Evolutionary conservation across 2,797 vertebrate species (phyloP).

Genomic region (Jordanella pulchra): DNA sequence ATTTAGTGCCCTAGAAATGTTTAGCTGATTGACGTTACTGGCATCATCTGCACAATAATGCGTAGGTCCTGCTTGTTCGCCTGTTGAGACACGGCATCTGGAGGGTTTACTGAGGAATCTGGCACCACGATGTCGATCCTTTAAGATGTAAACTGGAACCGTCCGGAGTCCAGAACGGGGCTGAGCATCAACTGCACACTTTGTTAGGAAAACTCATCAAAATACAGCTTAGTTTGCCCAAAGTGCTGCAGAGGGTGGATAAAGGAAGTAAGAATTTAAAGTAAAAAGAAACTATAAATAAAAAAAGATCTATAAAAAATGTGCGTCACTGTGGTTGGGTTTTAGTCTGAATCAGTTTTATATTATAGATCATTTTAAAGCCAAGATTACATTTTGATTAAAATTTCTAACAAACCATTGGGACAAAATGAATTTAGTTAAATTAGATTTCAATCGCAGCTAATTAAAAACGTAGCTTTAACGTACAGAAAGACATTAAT

Average conservation of each 20-base stretch:
- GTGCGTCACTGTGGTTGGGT: background rate
- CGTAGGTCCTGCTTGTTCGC: background rate
- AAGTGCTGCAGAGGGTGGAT: background rate
- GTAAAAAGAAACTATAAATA: background rate
- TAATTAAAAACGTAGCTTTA: background rate
- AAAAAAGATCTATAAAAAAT: background rate
- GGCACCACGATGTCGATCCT: background rate
- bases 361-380: background rate
- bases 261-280: background rate
- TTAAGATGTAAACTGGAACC: background rate
- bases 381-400: background rate
- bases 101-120: background rate
- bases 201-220: background rate
- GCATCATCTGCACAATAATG: background rate
- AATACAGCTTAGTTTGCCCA: background rate
- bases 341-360: background rate
- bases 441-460: no score
- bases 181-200: background rate
- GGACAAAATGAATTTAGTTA: background rate
- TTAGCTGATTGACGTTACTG: background rate
- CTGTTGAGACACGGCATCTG: background rate
- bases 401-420: background rate
- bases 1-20: background rate
- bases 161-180: background rate
- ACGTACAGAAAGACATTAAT: background rate